Percentiles rank a stretch among this genome's conserved stretches.
These are phyloP conservation scores for Anastrepha obliqua DNA, from an alignment of 1,140 invertebrate genomes.

Conservation along the genomic window DNA sequence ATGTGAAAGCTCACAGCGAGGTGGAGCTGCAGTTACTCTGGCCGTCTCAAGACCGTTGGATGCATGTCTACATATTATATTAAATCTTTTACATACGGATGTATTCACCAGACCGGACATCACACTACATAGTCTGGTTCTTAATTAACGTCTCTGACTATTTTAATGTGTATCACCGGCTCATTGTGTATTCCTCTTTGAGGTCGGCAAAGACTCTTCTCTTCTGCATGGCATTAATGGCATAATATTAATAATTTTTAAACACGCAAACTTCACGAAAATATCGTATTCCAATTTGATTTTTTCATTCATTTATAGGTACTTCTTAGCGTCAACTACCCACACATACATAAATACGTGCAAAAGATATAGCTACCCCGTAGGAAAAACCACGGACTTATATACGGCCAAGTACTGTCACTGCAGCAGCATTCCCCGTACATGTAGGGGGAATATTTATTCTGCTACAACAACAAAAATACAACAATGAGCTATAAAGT, in stretches of 20 bases:
- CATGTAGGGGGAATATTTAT: too few species aligned
- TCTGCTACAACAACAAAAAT: too few species aligned
- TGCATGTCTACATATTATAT: background rate
- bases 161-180: conserved; percentile 44
- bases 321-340: background rate
- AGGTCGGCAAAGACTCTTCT: background rate
- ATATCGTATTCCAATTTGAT: conserved; percentile 18
- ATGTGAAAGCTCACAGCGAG: too few species aligned
- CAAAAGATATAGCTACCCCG: background rate
- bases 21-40: too few species aligned
- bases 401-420: too few species aligned
- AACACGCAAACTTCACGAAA: conserved; percentile 24
- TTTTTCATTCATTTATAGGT: conserved; percentile 27
- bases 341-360: background rate
- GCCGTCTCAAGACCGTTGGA: background rate
- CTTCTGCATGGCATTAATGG: background rate
- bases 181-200: conserved; percentile 17
- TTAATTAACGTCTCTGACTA: conserved; percentile 44
- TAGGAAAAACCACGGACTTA: background rate
- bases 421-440: too few species aligned
- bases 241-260: conserved; percentile 42
- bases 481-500: too few species aligned
- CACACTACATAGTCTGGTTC: conserved; percentile 44
- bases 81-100: conserved; percentile 34
- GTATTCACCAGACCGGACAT: conserved; percentile 47